phyloP scores from a whole-genome alignment of 2,888 invertebrate genomes.

The Danaus chrysippus region DNA sequence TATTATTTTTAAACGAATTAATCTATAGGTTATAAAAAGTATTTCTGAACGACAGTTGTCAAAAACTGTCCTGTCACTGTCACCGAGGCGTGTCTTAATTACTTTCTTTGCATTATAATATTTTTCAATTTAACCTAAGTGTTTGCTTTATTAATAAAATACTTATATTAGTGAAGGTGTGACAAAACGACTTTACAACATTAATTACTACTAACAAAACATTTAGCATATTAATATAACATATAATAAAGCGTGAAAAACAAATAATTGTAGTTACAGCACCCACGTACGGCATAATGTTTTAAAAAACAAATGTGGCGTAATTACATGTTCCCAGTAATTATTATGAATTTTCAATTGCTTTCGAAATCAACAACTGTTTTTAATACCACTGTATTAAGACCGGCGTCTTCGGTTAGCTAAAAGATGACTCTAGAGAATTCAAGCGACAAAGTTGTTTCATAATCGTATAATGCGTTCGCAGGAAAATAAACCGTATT shows the following conservation, averaged over 20 bases:
- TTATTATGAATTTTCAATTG: constrained; percentile 59
- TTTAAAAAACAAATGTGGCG: constrained; percentile 57
- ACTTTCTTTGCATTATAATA: too few species aligned
- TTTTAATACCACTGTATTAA: constrained; percentile 45
- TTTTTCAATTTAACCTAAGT: constrained; percentile 6
- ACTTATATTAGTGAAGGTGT: constrained; percentile 6
- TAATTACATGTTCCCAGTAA: constrained; percentile 54
- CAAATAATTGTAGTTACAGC: constrained; percentile 42
- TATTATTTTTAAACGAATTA: too few species aligned
- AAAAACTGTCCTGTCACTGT: too few species aligned
- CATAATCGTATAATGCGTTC: background rate
- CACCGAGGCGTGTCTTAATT: too few species aligned
- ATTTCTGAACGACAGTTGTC: too few species aligned
- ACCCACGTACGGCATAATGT: constrained; percentile 47
- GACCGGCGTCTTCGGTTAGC: constrained; percentile 37
- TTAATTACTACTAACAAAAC: constrained; percentile 12
- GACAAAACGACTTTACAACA: constrained; percentile 8
- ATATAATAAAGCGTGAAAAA: constrained; percentile 12
- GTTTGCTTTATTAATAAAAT: constrained; percentile 1
- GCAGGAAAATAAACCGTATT: constrained; percentile 15
- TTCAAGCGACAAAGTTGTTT: constrained; percentile 5
- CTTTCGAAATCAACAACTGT: constrained; percentile 65
- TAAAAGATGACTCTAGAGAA: constrained; percentile 38
- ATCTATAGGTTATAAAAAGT: too few species aligned
- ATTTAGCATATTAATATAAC: constrained; percentile 22